Evolutionary conservation across 2,797 vertebrate genomes (phyloP), one percentile per base, ranked within the genome.

Genomic region (Myotis pilosus): DNA sequence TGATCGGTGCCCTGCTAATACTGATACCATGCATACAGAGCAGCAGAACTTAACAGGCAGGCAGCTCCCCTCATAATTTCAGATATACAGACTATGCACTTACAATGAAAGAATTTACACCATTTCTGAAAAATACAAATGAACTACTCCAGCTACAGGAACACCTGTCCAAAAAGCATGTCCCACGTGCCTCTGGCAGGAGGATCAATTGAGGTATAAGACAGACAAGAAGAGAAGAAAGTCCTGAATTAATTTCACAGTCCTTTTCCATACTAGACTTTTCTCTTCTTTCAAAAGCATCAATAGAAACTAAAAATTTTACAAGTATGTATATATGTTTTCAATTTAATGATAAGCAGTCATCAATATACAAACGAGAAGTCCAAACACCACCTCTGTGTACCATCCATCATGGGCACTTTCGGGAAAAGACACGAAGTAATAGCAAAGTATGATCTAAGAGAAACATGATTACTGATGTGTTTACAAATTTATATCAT

Each of bases 251-350:
- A 36, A 87, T 74, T 60, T 93, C 20, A 72, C 11, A 93, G 69
- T 72, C 53, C 41, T 89, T 92, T 96, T 55, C 33, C n/a, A 69
- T 44, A 38, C 28, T 72, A n/a, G 20, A 74, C 8, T 44, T 92
- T 79, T 84, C 66, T 92, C 62, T 76, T 75, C 51, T 89, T 81
- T 41, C n/a, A 68, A 94, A 95, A 95, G 86, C 36, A 90, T 41
- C 36, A 85, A 66, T 22, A 92, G 41, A 66, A 72, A 84, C 9
- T 44, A 76, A 22, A 30, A 51, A 72, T 25, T 55, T 72, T 84
- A 30, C 49, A 33, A 23, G 19, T 81, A 0, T 81, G 11, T n/a
- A 23, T 13, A 41, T 86, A 53, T 0, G 36, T 28, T 87, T 88
- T 66, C 62, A 57, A 62, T 76, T 71, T 87, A 64, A 62, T 55